Evolutionary conservation across 2,797 vertebrate genomes (phyloP).

Genomic region (Geotrypetes seraphini): DNA sequence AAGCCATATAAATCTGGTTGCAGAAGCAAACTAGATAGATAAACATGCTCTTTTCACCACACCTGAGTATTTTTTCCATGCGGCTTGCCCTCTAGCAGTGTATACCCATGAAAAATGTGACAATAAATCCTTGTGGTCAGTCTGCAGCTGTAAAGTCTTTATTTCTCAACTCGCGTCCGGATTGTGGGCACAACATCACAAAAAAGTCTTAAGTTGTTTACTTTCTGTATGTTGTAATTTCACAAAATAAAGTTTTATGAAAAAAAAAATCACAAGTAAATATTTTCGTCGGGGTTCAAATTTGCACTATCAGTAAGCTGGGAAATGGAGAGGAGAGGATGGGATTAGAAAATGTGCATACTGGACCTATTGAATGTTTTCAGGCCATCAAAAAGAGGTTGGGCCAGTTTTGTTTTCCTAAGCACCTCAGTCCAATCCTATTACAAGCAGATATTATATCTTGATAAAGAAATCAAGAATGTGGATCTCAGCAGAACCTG

Average conservation of each 20-base stretch:
- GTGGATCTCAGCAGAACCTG: no score
- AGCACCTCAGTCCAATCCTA: no score
- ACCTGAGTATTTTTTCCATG: slow-evolving; percentile 17
- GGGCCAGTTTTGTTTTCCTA: no score
- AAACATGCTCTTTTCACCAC: slow-evolving; percentile 11
- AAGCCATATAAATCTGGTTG: no score
- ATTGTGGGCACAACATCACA: slow-evolving; percentile 6
- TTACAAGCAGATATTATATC: no score
- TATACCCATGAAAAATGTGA: slow-evolving; percentile 28
- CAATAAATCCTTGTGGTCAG: slow-evolving; percentile 57
- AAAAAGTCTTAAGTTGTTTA: slow-evolving; percentile 59
- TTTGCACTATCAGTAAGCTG: not conserved
- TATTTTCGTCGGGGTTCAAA: slow-evolving; percentile 1
- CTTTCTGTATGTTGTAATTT: slow-evolving; percentile 47
- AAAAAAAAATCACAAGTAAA: slow-evolving; percentile 36
- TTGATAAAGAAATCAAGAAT: no score
- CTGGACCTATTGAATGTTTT: no score
- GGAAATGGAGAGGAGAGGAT: not conserved
- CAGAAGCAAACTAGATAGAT: slow-evolving; percentile 11
- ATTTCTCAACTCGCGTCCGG: slow-evolving; percentile 1
- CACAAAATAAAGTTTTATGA: slow-evolving; percentile 68
- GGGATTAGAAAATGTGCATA: no score
- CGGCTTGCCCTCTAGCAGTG: slow-evolving; percentile 30
- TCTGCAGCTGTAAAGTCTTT: slow-evolving; percentile 41
- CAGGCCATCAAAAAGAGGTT: no score